phyloP scores from a whole-genome alignment of 2,888 invertebrate species.

The Podabrus alpinus region DNA sequence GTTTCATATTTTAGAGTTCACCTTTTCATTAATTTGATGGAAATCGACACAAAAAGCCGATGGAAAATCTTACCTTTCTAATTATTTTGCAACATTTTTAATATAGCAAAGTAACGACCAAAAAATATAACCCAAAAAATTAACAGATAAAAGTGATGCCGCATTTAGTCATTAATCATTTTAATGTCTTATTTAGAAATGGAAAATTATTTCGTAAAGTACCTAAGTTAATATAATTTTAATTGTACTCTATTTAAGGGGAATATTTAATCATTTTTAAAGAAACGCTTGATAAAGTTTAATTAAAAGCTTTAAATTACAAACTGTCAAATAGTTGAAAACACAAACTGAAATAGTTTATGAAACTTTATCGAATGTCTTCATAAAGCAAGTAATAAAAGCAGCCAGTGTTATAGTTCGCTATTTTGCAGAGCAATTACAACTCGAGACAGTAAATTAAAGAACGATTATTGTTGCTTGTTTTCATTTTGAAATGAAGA shows the following conservation, averaged over 20 bases:
- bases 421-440: conserved; percentile 20
- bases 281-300: neutral
- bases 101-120: neutral
- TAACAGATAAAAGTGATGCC: neutral
- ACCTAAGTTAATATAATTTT: neutral
- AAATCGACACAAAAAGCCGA: neutral
- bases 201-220: neutral
- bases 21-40: neutral
- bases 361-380: conserved; percentile 14
- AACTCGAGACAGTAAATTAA: conserved; percentile 20
- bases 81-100: neutral
- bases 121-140: neutral
- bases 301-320: neutral
- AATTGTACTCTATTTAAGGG: neutral
- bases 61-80: neutral
- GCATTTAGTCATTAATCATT: neutral
- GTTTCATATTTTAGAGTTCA: neutral
- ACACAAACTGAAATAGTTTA: conserved; percentile 11
- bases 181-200: neutral
- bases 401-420: conserved; percentile 6
- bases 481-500: conserved; percentile 17
- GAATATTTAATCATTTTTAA: neutral
- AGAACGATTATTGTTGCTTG: conserved; percentile 27
- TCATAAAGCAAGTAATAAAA: conserved; percentile 16
- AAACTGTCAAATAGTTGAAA: conserved; percentile 13